Percentiles rank a stretch among this genome's conserved stretches.
Conservation (phyloP, 2,797 vertebrate species). For the Adrianichthys oophorus region DNA sequence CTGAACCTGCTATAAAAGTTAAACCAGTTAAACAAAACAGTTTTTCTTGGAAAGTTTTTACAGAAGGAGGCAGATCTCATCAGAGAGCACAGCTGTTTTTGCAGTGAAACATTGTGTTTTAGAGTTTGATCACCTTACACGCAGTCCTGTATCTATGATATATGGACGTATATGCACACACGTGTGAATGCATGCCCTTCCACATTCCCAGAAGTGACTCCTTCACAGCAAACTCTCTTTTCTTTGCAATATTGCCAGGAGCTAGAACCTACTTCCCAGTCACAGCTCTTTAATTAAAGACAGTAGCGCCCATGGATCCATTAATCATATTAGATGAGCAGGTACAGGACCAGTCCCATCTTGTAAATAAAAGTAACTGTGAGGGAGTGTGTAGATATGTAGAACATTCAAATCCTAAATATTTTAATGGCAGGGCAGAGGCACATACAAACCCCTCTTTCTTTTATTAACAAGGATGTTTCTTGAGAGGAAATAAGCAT, state of each 20-base stretch:
- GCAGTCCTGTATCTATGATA: constrained; percentile 13
- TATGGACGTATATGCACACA: constrained; percentile 25
- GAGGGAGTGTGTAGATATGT: constrained; percentile 71
- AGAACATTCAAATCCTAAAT: constrained; percentile 64
- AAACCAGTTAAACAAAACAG: constrained; percentile 27
- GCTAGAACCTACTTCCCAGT: constrained; percentile 39
- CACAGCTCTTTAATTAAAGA: constrained; percentile 64
- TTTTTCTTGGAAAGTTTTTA: constrained; percentile 16
- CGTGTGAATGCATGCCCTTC: constrained; percentile 61
- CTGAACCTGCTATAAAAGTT: no score
- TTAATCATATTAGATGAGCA: constrained; percentile 51
- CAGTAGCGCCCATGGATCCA: constrained; percentile 37
- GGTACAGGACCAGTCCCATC: constrained; percentile 57
- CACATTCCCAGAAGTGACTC: constrained; percentile 52
- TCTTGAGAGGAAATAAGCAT: constrained; percentile 44
- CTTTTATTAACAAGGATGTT: constrained; percentile 48
- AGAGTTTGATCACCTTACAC: constrained; percentile 19
- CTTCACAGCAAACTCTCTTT: constrained; percentile 59
- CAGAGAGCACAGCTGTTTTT: constrained; percentile 8
- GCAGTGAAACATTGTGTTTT: constrained; percentile 2
- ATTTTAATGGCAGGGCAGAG: constrained; percentile 57
- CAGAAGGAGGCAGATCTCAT: constrained; percentile 4
- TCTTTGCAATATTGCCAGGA: constrained; percentile 46
- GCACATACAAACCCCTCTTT: constrained; percentile 66
- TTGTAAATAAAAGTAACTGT: constrained; percentile 56